Conservation (phyloP, 2,113 vertebrate genomes). For the Microtus richardsoni region DNA sequence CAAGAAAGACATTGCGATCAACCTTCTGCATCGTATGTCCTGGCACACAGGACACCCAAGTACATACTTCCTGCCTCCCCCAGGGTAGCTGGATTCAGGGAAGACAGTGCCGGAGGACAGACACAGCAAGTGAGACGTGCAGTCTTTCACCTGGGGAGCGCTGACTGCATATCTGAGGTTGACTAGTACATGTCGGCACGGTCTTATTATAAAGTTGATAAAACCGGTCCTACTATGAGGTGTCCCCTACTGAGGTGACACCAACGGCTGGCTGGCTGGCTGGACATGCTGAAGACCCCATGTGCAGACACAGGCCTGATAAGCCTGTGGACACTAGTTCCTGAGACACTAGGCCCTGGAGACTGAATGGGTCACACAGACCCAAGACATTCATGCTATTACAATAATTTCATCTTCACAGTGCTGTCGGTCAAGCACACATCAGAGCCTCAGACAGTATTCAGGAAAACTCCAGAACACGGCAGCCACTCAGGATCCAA, state of each 20-base stretch:
- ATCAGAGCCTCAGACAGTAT: too few species aligned
- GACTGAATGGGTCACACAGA: too few species aligned
- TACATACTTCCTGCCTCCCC: accelerated
- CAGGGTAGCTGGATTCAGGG: accelerated
- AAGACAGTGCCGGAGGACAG: accelerated
- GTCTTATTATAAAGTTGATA: accelerated
- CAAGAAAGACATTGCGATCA: not conserved
- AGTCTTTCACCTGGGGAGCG: accelerated
- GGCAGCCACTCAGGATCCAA: not conserved
- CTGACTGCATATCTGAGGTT: accelerated
- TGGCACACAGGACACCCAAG: accelerated
- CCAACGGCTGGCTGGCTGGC: not conserved
- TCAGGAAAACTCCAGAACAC: not conserved
- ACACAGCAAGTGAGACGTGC: accelerated
- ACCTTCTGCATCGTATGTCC: accelerated
- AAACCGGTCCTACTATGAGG: not conserved
- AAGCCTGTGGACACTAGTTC: not conserved
- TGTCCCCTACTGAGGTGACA: not conserved
- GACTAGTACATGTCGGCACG: accelerated
- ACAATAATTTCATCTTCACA: too few species aligned
- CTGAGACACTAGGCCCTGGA: not conserved
- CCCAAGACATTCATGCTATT: too few species aligned
- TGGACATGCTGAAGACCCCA: not conserved
- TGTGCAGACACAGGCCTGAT: not conserved
- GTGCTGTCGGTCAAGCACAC: not conserved